Evolutionary conservation across 2,113 vertebrate species (phyloP).

Genomic region (Mormyrus lacerda): DNA sequence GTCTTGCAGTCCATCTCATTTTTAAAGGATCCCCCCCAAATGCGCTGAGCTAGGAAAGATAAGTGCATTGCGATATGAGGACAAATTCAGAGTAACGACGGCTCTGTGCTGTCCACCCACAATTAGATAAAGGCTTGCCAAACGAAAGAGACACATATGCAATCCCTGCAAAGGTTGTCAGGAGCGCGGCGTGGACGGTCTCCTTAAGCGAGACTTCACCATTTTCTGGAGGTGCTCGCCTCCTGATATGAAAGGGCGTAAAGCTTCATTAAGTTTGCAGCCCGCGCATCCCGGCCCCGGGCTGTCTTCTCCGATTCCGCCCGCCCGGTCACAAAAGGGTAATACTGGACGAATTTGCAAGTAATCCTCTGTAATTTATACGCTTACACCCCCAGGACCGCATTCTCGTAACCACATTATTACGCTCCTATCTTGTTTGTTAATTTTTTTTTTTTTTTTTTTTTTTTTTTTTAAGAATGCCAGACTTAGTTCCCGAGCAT

Average conservation of each 20-base stretch:
- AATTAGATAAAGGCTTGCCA: conserved; percentile 15
- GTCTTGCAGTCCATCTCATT: conserved; percentile 3
- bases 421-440: conserved; percentile 15
- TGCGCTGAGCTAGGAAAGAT: not conserved
- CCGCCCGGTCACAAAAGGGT: not conserved
- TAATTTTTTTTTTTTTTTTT: not conserved
- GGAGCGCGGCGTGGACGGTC: conserved; percentile 14
- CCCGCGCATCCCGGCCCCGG: not conserved
- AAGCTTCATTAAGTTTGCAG: conserved; percentile 21
- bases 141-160: not conserved
- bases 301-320: not conserved
- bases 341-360: conserved; percentile 16
- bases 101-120: conserved; percentile 22
- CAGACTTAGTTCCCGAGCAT: not conserved
- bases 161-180: conserved; percentile 24
- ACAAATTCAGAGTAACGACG: conserved; percentile 18
- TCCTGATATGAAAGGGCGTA: conserved; percentile 1
- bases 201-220: not conserved
- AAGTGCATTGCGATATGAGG: conserved; percentile 16
- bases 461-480: conserved; percentile 5
- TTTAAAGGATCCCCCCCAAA: not conserved
- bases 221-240: conserved; percentile 2
- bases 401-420: conserved; percentile 26
- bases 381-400: conserved; percentile 14
- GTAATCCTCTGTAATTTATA: conserved; percentile 25